These are phyloP conservation scores for Acipenser transmontanus DNA, from an alignment of 2,797 vertebrate genomes.

Conservation along the genomic window DNA sequence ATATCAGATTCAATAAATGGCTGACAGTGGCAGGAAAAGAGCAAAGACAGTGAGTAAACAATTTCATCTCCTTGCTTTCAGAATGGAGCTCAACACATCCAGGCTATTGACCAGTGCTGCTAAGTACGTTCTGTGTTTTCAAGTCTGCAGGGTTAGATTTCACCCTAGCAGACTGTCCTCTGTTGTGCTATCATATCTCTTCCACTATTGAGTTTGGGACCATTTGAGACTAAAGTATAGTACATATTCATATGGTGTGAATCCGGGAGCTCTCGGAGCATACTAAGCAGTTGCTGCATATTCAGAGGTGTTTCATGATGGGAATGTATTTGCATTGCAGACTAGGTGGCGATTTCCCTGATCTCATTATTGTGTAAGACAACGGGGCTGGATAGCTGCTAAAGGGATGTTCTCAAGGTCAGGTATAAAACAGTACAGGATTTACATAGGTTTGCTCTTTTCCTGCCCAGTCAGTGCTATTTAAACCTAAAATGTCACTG, in stretches of 20 bases:
- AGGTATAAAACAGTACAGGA: slow-evolving; percentile 11
- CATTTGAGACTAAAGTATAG: neutral
- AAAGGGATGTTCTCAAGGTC: slow-evolving; percentile 36
- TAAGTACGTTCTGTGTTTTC: neutral
- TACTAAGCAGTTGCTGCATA: slow-evolving; percentile 10
- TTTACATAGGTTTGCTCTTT: slow-evolving; percentile 11
- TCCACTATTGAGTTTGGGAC: slow-evolving; percentile 4
- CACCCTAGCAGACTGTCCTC: neutral
- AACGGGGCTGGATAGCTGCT: slow-evolving; percentile 24
- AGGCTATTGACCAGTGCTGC: neutral
- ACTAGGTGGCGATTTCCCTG: slow-evolving; percentile 29
- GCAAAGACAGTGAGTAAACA: neutral
- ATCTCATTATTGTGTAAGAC: slow-evolving; percentile 38
- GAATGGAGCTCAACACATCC: neutral
- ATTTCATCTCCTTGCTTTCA: neutral
- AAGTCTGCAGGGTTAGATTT: neutral
- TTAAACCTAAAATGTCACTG: neutral
- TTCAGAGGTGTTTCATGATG: neutral
- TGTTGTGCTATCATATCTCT: neutral
- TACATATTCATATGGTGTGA: neutral
- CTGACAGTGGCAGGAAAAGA: neutral
- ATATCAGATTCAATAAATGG: neutral
- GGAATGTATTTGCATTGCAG: slow-evolving; percentile 23
- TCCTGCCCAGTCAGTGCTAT: neutral
- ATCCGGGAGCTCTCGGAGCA: neutral